A percentile compares a stretch with the other conserved stretches of the same genome.
These are phyloP conservation scores for Habrosyne pyritoides DNA, from an alignment of 2,888 invertebrate species.

Conservation along the genomic window DNA sequence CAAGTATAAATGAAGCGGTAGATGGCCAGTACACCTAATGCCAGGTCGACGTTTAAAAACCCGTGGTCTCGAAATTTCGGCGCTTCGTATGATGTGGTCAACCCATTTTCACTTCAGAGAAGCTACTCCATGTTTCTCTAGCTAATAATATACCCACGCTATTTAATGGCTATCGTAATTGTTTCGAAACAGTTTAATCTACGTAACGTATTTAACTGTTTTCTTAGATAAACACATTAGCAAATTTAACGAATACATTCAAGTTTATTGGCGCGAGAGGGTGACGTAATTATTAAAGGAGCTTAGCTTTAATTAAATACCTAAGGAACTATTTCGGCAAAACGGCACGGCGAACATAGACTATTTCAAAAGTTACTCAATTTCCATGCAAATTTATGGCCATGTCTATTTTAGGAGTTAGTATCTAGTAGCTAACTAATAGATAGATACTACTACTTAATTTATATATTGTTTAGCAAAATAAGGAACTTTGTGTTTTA, in stretches of 20 bases:
- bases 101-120: not conserved
- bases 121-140: not conserved
- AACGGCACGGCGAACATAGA: constrained; percentile 47
- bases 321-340: constrained; percentile 55
- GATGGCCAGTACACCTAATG: too few species aligned
- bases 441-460: too few species aligned
- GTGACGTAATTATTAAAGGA: constrained; percentile 43
- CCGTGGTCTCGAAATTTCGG: too few species aligned
- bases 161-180: not conserved
- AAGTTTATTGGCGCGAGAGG: constrained; percentile 28
- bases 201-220: not conserved
- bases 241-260: constrained; percentile 33
- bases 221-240: constrained; percentile 24
- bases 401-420: constrained; percentile 36
- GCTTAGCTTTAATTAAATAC: constrained; percentile 51
- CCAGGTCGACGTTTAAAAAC: too few species aligned
- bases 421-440: constrained; percentile 35
- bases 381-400: constrained; percentile 61
- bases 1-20: too few species aligned
- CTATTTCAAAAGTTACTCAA: constrained; percentile 52
- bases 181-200: not conserved
- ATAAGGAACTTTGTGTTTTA: too few species aligned
- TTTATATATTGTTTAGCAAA: too few species aligned
- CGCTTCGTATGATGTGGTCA: not conserved
- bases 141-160: too few species aligned